Conservation (phyloP, 1,140 invertebrate species). For the Pogonomyrmex californicus region DNA sequence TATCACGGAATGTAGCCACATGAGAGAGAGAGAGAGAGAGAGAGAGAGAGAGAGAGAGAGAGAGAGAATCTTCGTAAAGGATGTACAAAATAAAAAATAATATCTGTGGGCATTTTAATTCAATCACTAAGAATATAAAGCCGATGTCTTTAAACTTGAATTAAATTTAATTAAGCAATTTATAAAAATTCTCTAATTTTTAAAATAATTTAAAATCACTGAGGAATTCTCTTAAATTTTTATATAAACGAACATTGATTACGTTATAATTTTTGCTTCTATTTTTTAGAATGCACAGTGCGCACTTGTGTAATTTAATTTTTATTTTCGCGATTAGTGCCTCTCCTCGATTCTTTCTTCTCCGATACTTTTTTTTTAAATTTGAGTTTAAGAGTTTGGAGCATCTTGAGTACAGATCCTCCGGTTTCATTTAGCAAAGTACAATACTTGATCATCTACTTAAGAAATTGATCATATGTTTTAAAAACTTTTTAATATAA, state of each 20-base stretch:
- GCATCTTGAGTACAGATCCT: neutral
- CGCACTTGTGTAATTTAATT: slow-evolving; percentile 11
- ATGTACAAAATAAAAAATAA: neutral
- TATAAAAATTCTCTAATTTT: neutral
- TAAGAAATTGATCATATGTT: neutral
- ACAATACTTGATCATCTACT: neutral
- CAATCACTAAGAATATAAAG: neutral
- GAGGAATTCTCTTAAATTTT: neutral
- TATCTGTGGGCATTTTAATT: neutral
- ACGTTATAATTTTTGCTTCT: neutral
- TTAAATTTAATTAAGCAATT: neutral
- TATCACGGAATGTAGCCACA: slow-evolving; percentile 7
- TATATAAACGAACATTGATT: neutral
- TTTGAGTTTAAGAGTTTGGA: neutral
- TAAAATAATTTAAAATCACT: neutral
- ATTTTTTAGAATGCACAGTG: neutral
- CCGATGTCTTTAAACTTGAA: neutral
- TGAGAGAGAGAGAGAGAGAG: neutral
- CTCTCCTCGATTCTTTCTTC: neutral
- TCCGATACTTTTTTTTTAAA: slow-evolving; percentile 11
- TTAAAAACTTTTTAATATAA: neutral
- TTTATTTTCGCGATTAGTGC: slow-evolving; percentile 8
- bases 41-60: neutral
- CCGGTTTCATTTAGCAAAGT: slow-evolving; percentile 26
- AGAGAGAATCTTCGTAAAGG: neutral